Percentiles rank a stretch among this genome's conserved stretches.
These are phyloP conservation scores for Siniperca undulata DNA, from an alignment of 2,797 vertebrate species.

Conservation along the genomic window DNA sequence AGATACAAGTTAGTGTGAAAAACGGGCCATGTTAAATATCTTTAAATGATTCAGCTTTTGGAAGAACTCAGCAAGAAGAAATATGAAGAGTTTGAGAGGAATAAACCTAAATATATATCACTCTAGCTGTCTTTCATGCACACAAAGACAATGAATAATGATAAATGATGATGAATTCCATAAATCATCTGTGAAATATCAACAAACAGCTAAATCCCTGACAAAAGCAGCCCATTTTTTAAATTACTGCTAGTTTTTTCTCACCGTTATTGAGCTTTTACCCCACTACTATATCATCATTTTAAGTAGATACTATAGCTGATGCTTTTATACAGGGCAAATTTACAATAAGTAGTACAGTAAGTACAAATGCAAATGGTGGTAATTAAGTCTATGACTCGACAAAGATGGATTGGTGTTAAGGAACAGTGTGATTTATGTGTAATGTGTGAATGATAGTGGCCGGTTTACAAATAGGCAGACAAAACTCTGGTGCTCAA, in stretches of 20 bases:
- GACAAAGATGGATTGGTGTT: neutral
- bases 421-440: slow-evolving; percentile 10
- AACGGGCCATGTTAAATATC: neutral
- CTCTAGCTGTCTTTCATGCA: too few relatives aligned
- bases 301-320: neutral
- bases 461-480: neutral
- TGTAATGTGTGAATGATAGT: slow-evolving; percentile 20
- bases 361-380: neutral
- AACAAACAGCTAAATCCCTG: neutral
- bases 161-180: slow-evolving; percentile 1
- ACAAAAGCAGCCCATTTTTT: neutral
- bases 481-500: neutral
- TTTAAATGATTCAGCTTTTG: slow-evolving; percentile 9
- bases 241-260: neutral
- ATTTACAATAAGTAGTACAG: neutral
- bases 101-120: neutral
- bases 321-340: neutral
- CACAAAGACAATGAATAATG: neutral
- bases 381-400: neutral
- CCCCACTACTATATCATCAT: neutral
- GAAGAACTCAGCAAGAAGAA: neutral
- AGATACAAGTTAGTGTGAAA: slow-evolving; percentile 4
- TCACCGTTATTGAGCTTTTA: neutral
- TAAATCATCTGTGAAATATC: slow-evolving; percentile 10
- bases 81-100: neutral